Percentiles rank a stretch among this genome's conserved stretches.
Conservation (phyloP, 2,888 invertebrate species). For the Andrena chrysosceles region DNA sequence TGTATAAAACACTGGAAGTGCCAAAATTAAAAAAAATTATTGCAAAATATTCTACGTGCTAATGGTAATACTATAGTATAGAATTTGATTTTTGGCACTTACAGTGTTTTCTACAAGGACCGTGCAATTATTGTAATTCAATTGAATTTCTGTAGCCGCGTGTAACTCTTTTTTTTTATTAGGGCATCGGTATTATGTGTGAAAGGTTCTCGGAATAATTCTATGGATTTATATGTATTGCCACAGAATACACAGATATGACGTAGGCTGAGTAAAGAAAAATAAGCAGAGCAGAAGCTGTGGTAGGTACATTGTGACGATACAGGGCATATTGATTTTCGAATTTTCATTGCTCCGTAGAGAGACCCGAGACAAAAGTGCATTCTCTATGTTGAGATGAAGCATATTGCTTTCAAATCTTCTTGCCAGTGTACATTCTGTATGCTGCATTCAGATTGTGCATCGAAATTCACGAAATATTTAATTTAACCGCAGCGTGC, state of each 20-base stretch:
- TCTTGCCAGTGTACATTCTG: conserved; percentile 19
- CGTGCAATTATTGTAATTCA: too few relatives aligned
- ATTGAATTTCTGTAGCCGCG: neutral
- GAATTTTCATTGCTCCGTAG: conserved; percentile 69
- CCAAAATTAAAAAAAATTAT: too few relatives aligned
- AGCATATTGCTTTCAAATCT: conserved; percentile 60
- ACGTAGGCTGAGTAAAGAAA: conserved; percentile 41
- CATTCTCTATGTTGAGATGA: conserved; percentile 47
- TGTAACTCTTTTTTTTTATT: neutral
- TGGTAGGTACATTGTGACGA: conserved; percentile 60
- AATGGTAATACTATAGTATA: neutral
- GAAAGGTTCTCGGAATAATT: neutral
- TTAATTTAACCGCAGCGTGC: conserved; percentile 49
- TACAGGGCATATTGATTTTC: conserved; percentile 69
- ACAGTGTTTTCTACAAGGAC: too few relatives aligned
- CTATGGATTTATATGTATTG: neutral
- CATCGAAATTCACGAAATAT: conserved; percentile 44
- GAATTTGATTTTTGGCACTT: neutral
- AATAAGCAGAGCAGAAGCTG: conserved; percentile 54
- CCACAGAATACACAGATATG: neutral
- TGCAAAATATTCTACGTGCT: too few relatives aligned
- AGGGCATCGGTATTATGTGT: neutral
- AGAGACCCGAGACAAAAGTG: conserved; percentile 64
- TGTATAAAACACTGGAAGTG: too few relatives aligned
- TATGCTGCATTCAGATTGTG: conserved; percentile 14